Percentiles rank a stretch among this genome's conserved stretches.
Conservation (phyloP, 2,888 invertebrate genomes). For the Amiota mariae region DNA sequence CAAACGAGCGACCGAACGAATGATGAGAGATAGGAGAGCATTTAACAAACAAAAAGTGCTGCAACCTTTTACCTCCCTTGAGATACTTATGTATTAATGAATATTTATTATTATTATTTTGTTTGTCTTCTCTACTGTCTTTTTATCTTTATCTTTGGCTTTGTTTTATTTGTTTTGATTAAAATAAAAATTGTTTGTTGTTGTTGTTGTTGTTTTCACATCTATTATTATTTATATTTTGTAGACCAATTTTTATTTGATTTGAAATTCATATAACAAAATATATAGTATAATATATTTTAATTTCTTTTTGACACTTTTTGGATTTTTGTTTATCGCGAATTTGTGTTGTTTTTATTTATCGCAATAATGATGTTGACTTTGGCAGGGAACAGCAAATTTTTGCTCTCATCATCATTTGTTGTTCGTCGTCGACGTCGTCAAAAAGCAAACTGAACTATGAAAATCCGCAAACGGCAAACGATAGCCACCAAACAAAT, state of each 20-base stretch:
- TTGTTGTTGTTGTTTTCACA: background rate
- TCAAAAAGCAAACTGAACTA: conserved; percentile 66
- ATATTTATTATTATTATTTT: too few species aligned
- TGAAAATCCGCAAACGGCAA: conserved; percentile 59
- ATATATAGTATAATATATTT: background rate
- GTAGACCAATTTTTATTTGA: too few species aligned
- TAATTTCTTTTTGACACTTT: conserved; percentile 1
- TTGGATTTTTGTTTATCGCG: conserved; percentile 3
- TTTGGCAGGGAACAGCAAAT: conserved; percentile 17
- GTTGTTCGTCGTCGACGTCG: conserved; percentile 43
- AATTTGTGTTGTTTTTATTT: conserved; percentile 24
- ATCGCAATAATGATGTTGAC: conserved; percentile 19
- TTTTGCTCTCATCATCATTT: conserved; percentile 47
- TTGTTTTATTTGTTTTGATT: background rate
- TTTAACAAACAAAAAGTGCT: too few species aligned
- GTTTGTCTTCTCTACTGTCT: too few species aligned
- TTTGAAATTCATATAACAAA: too few species aligned
- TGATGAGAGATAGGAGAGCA: too few species aligned
- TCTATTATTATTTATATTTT: too few species aligned
- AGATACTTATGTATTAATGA: too few species aligned
- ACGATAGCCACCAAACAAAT: conserved; percentile 37
- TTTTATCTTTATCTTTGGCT: too few species aligned
- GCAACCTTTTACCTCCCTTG: too few species aligned
- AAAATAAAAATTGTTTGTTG: too few species aligned
- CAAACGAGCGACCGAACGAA: too few species aligned